Evolutionary conservation across 2,113 vertebrate species (phyloP), one percentile per base, ranked within the genome.

Genomic region (Aviceda subcristata): DNA sequence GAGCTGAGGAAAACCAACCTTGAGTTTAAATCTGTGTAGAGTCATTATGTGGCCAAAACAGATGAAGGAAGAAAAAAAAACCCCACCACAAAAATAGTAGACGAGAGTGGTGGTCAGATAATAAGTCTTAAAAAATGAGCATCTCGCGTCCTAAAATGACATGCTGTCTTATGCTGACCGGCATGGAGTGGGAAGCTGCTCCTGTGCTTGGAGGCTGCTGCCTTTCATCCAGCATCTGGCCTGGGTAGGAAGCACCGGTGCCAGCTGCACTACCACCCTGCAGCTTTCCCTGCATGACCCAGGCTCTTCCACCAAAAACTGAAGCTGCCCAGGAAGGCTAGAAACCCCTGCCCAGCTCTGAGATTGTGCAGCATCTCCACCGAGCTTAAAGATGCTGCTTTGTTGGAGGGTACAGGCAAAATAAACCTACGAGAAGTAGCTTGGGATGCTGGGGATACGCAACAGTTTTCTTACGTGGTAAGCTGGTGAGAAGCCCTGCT

Each of bases 161-260:
- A 9, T 34, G 18, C 34, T 24, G 12, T 56, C 43, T 80, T 46
- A 11, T 38, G 56, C 22, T 50, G 60, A 29, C 41, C 7, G 5
- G 18, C 15, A 12, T 2, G 1, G 26, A 27, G 32, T 0, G 1
- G 29, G 56, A 57, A 63, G 36, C 10, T 34, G 39, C 45, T 60
- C n/a, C 26, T 0, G 0, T 11, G 67, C 1, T 0, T 68, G 26
- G 13, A n/a, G 34, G 19, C 36, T 71, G 9, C 50, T 59, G 38
- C 48, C 38, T n/a, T 46, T 21, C 76, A 50, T 26, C 4, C 15
- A 6, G 46, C 3, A 0, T 23, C 48, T 76, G 36, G 24, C 36
- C 23, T 17, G 36, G 55, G 12, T 41, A n/a, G 26, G 10, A 60
- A 21, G n/a, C 39, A 92, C 9, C 0, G 0, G 16, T 18, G 26